These are phyloP conservation scores for Periphyllus acericola DNA, from an alignment of 2,888 invertebrate genomes.

Conservation along the genomic window DNA sequence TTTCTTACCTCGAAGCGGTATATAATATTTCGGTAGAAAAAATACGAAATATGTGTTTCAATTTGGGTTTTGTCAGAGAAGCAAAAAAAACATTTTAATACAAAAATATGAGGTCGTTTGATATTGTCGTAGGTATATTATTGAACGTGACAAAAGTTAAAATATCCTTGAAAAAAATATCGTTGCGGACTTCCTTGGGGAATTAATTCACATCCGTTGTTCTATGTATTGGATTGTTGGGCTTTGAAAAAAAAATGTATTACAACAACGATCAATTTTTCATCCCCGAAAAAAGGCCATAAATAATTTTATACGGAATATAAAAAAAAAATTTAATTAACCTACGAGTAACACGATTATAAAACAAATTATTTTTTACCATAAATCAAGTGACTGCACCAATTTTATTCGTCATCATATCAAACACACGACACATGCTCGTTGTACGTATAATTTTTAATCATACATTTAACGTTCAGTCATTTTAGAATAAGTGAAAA, in stretches of 20 bases:
- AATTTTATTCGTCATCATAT: not conserved
- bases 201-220: not conserved
- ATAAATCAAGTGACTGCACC: not conserved
- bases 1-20: constrained; percentile 15
- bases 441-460: not conserved
- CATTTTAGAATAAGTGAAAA: not conserved
- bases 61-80: not conserved
- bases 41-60: constrained; percentile 46
- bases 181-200: not conserved
- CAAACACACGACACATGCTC: not conserved
- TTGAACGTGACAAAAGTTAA: constrained; percentile 30
- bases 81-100: constrained; percentile 29
- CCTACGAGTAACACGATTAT: not conserved
- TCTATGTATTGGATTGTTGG: not conserved
- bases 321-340: not conserved
- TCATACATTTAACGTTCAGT: not conserved
- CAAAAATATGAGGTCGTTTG: constrained; percentile 38
- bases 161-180: not conserved
- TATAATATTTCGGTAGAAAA: not conserved
- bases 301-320: not conserved
- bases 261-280: not conserved
- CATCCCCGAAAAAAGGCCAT: not conserved
- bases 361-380: not conserved
- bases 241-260: not conserved
- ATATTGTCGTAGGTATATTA: not conserved